phyloP scores from a whole-genome alignment of 2,888 invertebrate genomes.

The Trimorus sp. region DNA sequence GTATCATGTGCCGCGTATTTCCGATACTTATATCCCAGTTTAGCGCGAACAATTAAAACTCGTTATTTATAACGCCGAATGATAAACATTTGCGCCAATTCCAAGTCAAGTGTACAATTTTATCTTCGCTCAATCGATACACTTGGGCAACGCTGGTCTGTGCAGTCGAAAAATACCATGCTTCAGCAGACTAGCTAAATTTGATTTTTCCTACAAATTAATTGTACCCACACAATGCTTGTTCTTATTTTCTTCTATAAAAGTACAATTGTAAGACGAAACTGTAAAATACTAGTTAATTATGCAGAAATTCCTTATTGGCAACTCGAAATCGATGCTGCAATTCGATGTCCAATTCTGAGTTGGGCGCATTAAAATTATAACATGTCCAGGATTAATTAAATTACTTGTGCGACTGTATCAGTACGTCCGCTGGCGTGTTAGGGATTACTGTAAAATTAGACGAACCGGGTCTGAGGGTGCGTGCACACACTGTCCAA shows the following conservation, averaged over 20 bases:
- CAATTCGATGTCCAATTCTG: too few relatives aligned
- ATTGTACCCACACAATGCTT: too few relatives aligned
- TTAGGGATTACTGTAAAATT: conserved; percentile 36
- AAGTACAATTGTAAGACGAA: too few relatives aligned
- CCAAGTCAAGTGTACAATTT: neutral
- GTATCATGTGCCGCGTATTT: conserved; percentile 24
- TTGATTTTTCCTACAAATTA: too few relatives aligned
- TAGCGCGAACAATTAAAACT: conserved; percentile 21
- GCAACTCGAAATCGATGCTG: too few relatives aligned
- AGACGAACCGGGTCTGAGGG: neutral
- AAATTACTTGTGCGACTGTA: conserved; percentile 10
- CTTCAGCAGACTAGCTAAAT: too few relatives aligned
- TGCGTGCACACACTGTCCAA: conserved; percentile 12
- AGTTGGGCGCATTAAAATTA: neutral
- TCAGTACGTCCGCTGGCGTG: conserved; percentile 15
- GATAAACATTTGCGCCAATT: conserved; percentile 7
- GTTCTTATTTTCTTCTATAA: too few relatives aligned
- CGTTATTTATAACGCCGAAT: conserved; percentile 22
- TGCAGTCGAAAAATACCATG: too few relatives aligned
- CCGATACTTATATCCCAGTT: conserved; percentile 50
- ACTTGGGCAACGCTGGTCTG: too few relatives aligned
- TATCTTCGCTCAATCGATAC: neutral
- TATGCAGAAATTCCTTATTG: too few relatives aligned
- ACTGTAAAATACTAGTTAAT: too few relatives aligned
- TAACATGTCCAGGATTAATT: neutral